Base-by-base conservation (phyloP, 2,113 vertebrate species). In the Smithornis capensis region DNA sequence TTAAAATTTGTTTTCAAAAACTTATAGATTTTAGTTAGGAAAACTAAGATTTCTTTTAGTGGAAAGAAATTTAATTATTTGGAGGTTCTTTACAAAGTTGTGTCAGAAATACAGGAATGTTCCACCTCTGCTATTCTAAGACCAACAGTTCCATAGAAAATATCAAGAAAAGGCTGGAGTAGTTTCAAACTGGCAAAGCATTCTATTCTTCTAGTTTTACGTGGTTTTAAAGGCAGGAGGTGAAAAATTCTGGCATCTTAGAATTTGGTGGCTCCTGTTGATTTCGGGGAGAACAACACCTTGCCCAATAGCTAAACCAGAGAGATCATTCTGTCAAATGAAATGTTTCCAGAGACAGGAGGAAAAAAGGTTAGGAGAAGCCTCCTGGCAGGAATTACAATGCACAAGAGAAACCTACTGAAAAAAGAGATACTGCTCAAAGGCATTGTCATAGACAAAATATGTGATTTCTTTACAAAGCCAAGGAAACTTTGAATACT, bases 351-450 rank as follows among this genome's bases (percentile, higher is more conserved):
- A 84, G 62, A 89, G n/a, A 73, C 16, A 38, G 28, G 37, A n/a
- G 23, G 5, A 60, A 45, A 53, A 89, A 69, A 37, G 55, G 40
- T 33, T 38, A 64, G 73, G 56, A 92, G 73, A 64, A 77, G n/a
- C 62, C 83, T 95, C 47, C 69, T 94, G 80, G 77, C 75, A 93
- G 92, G 78, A 95, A 87, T 81, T 82, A 90, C 62, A 95, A 76
- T 19, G 63, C 91, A 91, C 45, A 65, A 77, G 91, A 95, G 52
- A 91, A 94, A 76, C 38, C 21, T 33, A 71, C 82, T 91, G 73
- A 86, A 83, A 77, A 67, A 92, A 91, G 65, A 65, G 77, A 85
- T 89, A 74, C 56, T 79, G 83, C 64, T 92, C 59, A 67, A 82
- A 94, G 52, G 65, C 70, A 62, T 65, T 84, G 45, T 92, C 87